Conservation (phyloP, 2,888 invertebrate species). For the Drosophila austrosaltans region DNA sequence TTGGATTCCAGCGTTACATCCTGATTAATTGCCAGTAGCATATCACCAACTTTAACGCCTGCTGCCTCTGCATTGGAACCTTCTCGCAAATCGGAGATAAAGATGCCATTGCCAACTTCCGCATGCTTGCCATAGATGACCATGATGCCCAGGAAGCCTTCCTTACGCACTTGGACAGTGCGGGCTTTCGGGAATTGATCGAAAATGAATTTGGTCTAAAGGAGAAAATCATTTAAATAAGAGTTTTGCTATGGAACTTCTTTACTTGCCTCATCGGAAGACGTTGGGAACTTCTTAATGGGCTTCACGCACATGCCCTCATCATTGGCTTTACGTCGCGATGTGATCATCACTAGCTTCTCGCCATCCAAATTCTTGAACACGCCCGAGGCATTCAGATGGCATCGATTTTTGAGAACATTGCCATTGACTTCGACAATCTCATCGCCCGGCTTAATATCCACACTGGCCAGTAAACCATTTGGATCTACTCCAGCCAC, state of each 20-base stretch:
- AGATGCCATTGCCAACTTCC: conserved; percentile 95
- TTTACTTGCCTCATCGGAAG: conserved; percentile 89
- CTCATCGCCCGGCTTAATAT: conserved; percentile 96
- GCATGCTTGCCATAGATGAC: conserved; percentile 97
- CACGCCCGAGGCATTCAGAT: conserved; percentile 97
- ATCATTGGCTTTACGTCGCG: conserved; percentile 79
- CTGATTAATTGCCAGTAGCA: conserved; percentile 97
- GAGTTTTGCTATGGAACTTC: background rate
- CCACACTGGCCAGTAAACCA: conserved; percentile 90
- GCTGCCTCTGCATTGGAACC: conserved; percentile 95
- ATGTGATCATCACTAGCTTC: conserved; percentile 90
- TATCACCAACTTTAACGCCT: conserved; percentile 97
- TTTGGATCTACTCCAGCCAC: conserved; percentile 97
- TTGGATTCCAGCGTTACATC: conserved; percentile 94
- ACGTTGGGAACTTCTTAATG: conserved; percentile 92
- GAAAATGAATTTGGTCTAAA: conserved; percentile 81
- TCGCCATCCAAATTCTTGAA: conserved; percentile 95
- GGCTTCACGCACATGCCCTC: conserved; percentile 94
- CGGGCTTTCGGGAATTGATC: conserved; percentile 85
- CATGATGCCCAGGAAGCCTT: conserved; percentile 92
- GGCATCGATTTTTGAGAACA: conserved; percentile 96
- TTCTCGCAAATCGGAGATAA: conserved; percentile 96
- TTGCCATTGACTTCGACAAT: conserved; percentile 97
- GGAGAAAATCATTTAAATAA: background rate
- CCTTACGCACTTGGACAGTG: conserved; percentile 93